A percentile compares a stretch with the other conserved stretches of the same genome.
Conservation (phyloP, 2,888 invertebrate genomes). For the Drosophila picticornis region DNA sequence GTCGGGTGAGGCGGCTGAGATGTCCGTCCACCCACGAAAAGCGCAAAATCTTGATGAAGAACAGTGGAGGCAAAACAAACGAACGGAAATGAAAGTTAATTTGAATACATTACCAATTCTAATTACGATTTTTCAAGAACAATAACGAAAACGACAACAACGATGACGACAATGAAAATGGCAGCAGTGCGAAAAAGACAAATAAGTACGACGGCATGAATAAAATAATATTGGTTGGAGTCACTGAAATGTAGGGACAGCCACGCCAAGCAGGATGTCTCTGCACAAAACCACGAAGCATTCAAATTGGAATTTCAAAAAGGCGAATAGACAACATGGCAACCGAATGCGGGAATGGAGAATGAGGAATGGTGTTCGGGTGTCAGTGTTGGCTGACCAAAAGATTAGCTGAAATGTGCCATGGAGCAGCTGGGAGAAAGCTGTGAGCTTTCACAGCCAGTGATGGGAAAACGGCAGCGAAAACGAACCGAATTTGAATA, state of each 20-base stretch:
- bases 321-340: slow-evolving; percentile 68
- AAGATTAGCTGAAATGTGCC: slow-evolving; percentile 67
- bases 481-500: slow-evolving; percentile 72
- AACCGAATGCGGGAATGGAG: slow-evolving; percentile 12
- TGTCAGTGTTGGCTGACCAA: slow-evolving; percentile 65
- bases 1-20: not conserved
- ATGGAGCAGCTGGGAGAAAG: slow-evolving; percentile 37
- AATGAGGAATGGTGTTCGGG: slow-evolving; percentile 21
- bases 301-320: slow-evolving; percentile 79
- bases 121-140: slow-evolving; percentile 81
- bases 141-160: slow-evolving; percentile 53
- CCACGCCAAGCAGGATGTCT: slow-evolving; percentile 2
- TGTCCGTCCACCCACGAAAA: slow-evolving; percentile 30
- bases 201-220: slow-evolving; percentile 70
- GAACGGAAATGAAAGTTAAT: slow-evolving; percentile 80
- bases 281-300: slow-evolving; percentile 59
- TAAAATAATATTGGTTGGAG: slow-evolving; percentile 74
- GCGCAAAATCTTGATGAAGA: slow-evolving; percentile 65
- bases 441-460: slow-evolving; percentile 75
- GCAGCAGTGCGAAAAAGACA: slow-evolving; percentile 51
- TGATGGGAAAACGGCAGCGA: slow-evolving; percentile 72
- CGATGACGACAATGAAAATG: slow-evolving; percentile 36
- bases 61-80: slow-evolving; percentile 59
- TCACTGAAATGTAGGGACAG: slow-evolving; percentile 35
- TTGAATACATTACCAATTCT: slow-evolving; percentile 82